These are phyloP conservation scores for Bilobella aurantiaca DNA, from an alignment of 1,140 invertebrate species.

Conservation along the genomic window DNA sequence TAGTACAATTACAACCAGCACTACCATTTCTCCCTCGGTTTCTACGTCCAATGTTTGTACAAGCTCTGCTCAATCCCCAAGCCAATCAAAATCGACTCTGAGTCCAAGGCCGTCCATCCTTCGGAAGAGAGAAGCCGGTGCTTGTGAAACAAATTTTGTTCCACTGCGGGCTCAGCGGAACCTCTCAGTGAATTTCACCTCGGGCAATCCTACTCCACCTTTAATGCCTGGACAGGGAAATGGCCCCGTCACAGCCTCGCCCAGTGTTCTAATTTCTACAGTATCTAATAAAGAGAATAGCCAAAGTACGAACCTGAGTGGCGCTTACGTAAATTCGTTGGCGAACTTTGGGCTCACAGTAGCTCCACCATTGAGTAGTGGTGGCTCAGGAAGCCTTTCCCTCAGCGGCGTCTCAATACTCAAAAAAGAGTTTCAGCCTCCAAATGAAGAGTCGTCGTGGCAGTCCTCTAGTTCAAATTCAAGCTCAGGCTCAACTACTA, in stretches of 20 bases:
- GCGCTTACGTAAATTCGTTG: neutral
- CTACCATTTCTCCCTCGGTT: neutral
- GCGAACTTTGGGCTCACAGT: neutral
- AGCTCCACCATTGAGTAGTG: neutral
- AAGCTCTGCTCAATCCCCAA: constrained; percentile 28
- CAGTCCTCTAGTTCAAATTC: constrained; percentile 35
- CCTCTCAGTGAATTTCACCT: constrained; percentile 37
- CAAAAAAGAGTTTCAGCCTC: constrained; percentile 34
- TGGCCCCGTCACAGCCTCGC: neutral
- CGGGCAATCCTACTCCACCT: constrained; percentile 29
- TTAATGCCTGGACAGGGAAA: neutral
- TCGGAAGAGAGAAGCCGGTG: constrained; percentile 48
- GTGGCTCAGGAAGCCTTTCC: neutral
- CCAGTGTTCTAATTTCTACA: neutral
- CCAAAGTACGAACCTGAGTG: neutral
- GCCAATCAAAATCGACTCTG: constrained; percentile 46
- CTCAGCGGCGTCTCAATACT: constrained; percentile 34
- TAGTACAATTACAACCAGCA: constrained; percentile 10
- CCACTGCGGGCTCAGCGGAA: constrained; percentile 46
- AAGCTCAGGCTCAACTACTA: constrained; percentile 56
- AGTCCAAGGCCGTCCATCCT: constrained; percentile 58
- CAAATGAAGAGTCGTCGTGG: constrained; percentile 36
- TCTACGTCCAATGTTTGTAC: constrained; percentile 1
- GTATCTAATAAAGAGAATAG: constrained; percentile 31
- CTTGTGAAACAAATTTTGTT: constrained; percentile 37